Evolutionary conservation across 2,888 invertebrate genomes (phyloP), one percentile per base, ranked within the genome.

Genomic region (Scelioninae gen. 2): DNA sequence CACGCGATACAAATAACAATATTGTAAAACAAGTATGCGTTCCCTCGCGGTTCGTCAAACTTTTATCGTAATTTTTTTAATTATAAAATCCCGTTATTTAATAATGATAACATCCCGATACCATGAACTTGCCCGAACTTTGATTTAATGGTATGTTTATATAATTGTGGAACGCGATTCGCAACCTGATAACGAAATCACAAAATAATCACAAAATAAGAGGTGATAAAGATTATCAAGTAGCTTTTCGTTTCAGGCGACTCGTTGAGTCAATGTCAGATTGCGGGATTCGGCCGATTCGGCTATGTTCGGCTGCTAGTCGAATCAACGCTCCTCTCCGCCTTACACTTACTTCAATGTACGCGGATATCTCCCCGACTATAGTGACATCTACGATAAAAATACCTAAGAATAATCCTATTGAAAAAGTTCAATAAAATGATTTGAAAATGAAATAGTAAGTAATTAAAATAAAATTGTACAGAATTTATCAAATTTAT

Each of bases 141-240:
- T 58, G 19, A 37, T 11, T 52, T 16, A 28, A 7, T 43, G 11
- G 22, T 28, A n/a, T 60, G 37, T 65, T 72, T 65, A 53, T 65
- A 37, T 72, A 72, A 72, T 72, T 52, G 52, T 25, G 25, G 16
- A 22, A 46, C n/a, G 22, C 35, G 45, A 55, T 65, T 45, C 18
- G 31, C 22, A 33, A 52, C 15, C 19, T 46, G 64, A 71, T 64
- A 71, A 53, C 45, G 31, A 50, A 60, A 71, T 61, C 69, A 46
- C 45, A 31, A 71, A 58, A 64, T 53, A 71, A 58, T 61, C 69
- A 46, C 37, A 31, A 71, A 58, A 64, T 60, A 71, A 58, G 39
- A 35, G 64, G 16, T 60, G 46, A 71, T 64, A 43, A 52, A 71
- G 71, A 71, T 64, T 64, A 71, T 71, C 64, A 57, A 70, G 63